Base-by-base conservation (phyloP, 2,888 invertebrate species). In the Hofmannophila pseudospretella region DNA sequence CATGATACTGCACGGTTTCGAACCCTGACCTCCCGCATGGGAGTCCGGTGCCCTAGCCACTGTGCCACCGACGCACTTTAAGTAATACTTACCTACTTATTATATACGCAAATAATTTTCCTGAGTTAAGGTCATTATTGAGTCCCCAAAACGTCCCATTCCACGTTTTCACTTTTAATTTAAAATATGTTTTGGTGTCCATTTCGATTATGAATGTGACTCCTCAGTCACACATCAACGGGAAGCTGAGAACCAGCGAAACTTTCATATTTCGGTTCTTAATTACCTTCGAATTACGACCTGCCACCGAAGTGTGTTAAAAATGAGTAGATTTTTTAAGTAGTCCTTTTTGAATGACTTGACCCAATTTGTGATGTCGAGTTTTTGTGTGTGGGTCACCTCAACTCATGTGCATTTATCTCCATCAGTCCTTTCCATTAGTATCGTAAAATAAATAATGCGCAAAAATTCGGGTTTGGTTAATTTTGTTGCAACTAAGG, bases 381-480 rank as follows among this genome's bases (percentile, higher is more conserved):
- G 46, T 65, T 72, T 65, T 60, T 58, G 43, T 57, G 44, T 47
- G 49, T 54, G 49, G 65, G 65, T 67, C 70, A 65, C 61, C 58
- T 67, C 70, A 65, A 61, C 58, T 51, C 46, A 48, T 45, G 52
- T 57, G 51, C 69, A 77, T 81, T 81, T 77, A 77, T 80, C 74
- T 71, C 66, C 76, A 73, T 78, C 76, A 73, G 54, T 42, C 44
- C 16, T n/a, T n/a, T n/a, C n/a, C 56, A 58, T 60, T 60, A 55
- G 47, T 48, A 37, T 47, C 49, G 45, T 56, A 59, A 39, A 58
- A 62, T 51, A 51, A 66, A 67, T 70, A 32, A 33, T 36, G 16
- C 28, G 31, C 19, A 23, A 25, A 26, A 19, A 8, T 7, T 4
- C 11, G 20, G 11, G 13, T 37, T 36, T 29, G 25, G 23, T 13